phyloP scores from a whole-genome alignment of 1,140 invertebrate genomes.

The Gonatopus flavifemur region DNA sequence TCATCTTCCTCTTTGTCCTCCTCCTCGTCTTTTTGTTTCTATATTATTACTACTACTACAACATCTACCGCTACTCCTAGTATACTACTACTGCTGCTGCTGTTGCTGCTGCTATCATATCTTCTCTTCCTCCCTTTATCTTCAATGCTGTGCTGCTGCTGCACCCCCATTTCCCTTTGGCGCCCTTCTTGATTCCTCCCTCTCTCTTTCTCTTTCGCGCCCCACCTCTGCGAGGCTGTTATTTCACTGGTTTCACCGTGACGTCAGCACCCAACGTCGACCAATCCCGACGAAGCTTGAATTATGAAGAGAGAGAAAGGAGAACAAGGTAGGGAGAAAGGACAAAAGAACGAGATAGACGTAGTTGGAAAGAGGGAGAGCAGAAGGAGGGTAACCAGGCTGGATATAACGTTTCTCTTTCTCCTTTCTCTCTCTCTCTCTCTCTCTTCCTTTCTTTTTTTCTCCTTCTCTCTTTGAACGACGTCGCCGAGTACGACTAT shows the following conservation, averaged over 20 bases:
- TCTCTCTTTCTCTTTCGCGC: constrained; percentile 21
- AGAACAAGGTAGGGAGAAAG: not conserved
- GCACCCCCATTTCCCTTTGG: constrained; percentile 10
- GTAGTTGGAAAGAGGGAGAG: too few relatives aligned
- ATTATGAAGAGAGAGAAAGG: constrained; percentile 44
- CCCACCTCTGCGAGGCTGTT: constrained; percentile 32
- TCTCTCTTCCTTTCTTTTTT: too few relatives aligned
- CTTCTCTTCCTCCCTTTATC: too few relatives aligned
- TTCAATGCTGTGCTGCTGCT: too few relatives aligned
- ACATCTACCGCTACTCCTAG: too few relatives aligned
- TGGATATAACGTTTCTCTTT: too few relatives aligned
- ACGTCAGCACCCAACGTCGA: constrained; percentile 41
- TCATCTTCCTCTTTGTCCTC: constrained; percentile 14
- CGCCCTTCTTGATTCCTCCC: constrained; percentile 14
- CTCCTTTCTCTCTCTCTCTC: too few relatives aligned
- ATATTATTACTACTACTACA: too few relatives aligned
- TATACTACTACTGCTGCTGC: too few relatives aligned
- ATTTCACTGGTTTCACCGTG: constrained; percentile 46
- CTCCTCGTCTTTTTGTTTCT: constrained; percentile 15
- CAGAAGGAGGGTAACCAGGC: constrained; percentile 11
- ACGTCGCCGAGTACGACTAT: constrained; percentile 14
- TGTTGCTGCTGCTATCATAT: too few relatives aligned
- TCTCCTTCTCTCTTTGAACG: too few relatives aligned
- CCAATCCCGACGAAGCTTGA: constrained; percentile 43
- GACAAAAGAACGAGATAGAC: constrained; percentile 1